Evolutionary conservation across 2,888 invertebrate genomes (phyloP).

Genomic region (Watsonalla cultraria): DNA sequence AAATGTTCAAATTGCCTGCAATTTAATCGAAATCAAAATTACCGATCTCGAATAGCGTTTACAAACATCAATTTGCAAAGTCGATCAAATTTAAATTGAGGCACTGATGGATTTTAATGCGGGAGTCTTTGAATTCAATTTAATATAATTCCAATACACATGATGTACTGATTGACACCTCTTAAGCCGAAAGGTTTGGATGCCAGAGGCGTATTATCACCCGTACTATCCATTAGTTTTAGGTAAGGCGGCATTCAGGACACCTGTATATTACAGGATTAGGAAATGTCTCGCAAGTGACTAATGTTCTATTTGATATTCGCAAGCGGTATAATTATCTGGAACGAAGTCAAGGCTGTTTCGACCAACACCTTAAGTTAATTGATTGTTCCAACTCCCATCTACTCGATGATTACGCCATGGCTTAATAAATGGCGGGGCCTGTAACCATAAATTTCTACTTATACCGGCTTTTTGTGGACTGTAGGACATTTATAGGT

Average conservation of each 20-base stretch:
- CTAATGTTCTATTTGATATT: constrained; percentile 28
- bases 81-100: background rate
- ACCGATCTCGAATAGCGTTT: background rate
- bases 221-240: too few relatives aligned
- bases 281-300: constrained; percentile 9
- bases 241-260: too few relatives aligned
- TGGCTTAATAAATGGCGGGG: constrained; percentile 11
- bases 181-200: too few relatives aligned
- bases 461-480: too few relatives aligned
- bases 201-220: too few relatives aligned
- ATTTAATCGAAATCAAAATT: too few relatives aligned
- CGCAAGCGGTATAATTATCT: constrained; percentile 37
- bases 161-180: too few relatives aligned
- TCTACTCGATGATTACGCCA: constrained; percentile 10
- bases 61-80: background rate
- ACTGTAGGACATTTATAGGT: too few relatives aligned
- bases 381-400: constrained; percentile 33
- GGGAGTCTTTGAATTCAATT: background rate
- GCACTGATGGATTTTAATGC: background rate
- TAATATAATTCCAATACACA: background rate
- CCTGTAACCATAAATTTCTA: constrained; percentile 8
- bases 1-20: too few relatives aligned
- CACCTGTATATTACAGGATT: background rate
- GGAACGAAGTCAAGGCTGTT: constrained; percentile 25
- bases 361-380: constrained; percentile 40